Conservation (phyloP, 2,113 vertebrate genomes). For the Zosterops lateralis region DNA sequence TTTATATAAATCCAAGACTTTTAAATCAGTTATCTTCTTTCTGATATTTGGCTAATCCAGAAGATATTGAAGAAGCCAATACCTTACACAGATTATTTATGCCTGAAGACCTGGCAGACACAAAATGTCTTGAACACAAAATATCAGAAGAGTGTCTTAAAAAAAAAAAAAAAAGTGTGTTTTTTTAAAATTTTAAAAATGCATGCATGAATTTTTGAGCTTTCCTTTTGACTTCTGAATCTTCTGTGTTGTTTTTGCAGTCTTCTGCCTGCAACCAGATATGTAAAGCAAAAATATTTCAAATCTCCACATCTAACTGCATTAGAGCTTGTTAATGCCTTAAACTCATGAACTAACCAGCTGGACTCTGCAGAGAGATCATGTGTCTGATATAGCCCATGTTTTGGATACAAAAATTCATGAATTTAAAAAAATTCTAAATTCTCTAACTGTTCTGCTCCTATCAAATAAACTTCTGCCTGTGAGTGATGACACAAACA, state of each 20-base stretch:
- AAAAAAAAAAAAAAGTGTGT: neutral
- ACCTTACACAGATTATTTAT: neutral
- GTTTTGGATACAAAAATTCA: neutral
- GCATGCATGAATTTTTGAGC: neutral
- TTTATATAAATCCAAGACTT: neutral
- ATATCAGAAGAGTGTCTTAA: neutral
- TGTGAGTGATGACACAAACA: neutral
- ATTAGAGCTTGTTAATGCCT: neutral
- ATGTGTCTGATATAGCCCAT: neutral
- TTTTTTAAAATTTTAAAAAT: neutral
- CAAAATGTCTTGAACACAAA: neutral
- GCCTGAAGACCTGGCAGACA: neutral
- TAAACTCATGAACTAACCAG: neutral
- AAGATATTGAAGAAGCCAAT: neutral
- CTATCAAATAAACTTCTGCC: neutral
- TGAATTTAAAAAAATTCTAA: neutral
- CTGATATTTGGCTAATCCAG: neutral
- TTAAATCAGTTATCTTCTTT: neutral
- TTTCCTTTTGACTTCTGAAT: neutral
- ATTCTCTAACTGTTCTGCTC: neutral
- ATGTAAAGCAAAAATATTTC: neutral
- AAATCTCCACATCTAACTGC: neutral
- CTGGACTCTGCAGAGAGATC: neutral
- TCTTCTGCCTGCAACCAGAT: neutral
- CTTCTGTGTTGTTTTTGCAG: neutral